Percentiles rank a stretch among this genome's conserved stretches.
Conservation (phyloP, 2,797 vertebrate genomes). For the Falco novaeseelandiae region DNA sequence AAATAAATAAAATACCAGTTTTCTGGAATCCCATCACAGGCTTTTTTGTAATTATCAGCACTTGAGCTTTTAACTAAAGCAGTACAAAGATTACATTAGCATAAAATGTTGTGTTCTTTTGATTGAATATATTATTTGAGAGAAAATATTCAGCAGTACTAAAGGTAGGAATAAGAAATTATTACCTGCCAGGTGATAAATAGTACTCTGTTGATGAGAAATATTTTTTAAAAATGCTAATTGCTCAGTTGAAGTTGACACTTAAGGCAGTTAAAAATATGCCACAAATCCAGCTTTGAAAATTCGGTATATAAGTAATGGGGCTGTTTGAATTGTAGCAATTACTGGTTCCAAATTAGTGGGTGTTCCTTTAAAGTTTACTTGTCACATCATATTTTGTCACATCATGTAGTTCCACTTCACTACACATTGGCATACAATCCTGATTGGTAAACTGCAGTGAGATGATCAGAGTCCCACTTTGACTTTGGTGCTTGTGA, state of each 20-base stretch:
- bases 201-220: slow-evolving; percentile 74
- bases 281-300: slow-evolving; percentile 63
- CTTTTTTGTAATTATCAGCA: slow-evolving; percentile 72
- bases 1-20: slow-evolving; percentile 41
- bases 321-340: slow-evolving; percentile 54
- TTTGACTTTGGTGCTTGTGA: neutral
- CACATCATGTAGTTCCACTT: slow-evolving; percentile 17
- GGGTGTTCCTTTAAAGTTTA: slow-evolving; percentile 62
- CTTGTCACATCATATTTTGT: slow-evolving; percentile 44
- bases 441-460: slow-evolving; percentile 15
- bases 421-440: neutral
- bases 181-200: slow-evolving; percentile 80
- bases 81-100: slow-evolving; percentile 79
- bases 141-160: slow-evolving; percentile 67
- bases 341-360: slow-evolving; percentile 64
- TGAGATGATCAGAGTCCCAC: neutral
- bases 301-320: slow-evolving; percentile 63
- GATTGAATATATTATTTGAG: slow-evolving; percentile 77
- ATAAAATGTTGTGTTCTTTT: slow-evolving; percentile 77
- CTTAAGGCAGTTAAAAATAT: slow-evolving; percentile 64
- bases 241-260: slow-evolving; percentile 68
- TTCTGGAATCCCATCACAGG: slow-evolving; percentile 61
- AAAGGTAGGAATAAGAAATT: slow-evolving; percentile 73
- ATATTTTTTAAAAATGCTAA: slow-evolving; percentile 70
- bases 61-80: slow-evolving; percentile 74